Base-by-base conservation (phyloP, 92 coral and sea anemone species). In the Metridium senile region DNA sequence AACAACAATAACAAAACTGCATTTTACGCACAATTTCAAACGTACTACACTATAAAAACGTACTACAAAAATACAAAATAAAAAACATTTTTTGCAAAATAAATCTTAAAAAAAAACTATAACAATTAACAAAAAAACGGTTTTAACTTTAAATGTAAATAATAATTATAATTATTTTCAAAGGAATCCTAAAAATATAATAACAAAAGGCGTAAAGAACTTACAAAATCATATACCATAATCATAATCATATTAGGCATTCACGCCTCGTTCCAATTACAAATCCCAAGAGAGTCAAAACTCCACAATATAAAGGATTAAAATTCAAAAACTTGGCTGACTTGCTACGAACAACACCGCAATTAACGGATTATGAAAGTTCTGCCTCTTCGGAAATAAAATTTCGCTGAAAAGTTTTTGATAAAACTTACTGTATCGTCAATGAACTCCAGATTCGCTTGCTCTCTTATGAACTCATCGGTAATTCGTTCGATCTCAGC, bases 371-470 rank as follows among this genome's bases (percentile, higher is more conserved):
- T 81, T 81, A 66, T 1, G 23, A 47, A 26, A 39, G 43, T 34
- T 58, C 61, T 13, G 23, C 58, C 51, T 19, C 62, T 70, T 59
- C 3, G 9, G 35, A 63, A 11, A n/a, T 16, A 7, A 23, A 23
- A 45, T 64, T 32, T 22, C 17, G 20, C 33, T 30, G 10, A 81
- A 54, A 39, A 10, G 66, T 32, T 33, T 2, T 39, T 39, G n/a
- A n/a, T 39, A 59, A 49, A 47, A 27, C 95, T 11, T 58, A 95
- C 99, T 96, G 87, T 89, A 59, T 95, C 97, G 64, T 95, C 97
- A 39, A 95, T 93, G 78, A 95, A 95, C 77, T 95, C 99, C 83
- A 95, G 59, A 58, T 89, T 91, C 62, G 99, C 95, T 75, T 95
- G 96, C 22, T 95, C 93, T 47, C 92, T 82, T 58, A 95, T 88